Conservation (phyloP, 2,113 vertebrate genomes). For the Istiophorus platypterus region DNA sequence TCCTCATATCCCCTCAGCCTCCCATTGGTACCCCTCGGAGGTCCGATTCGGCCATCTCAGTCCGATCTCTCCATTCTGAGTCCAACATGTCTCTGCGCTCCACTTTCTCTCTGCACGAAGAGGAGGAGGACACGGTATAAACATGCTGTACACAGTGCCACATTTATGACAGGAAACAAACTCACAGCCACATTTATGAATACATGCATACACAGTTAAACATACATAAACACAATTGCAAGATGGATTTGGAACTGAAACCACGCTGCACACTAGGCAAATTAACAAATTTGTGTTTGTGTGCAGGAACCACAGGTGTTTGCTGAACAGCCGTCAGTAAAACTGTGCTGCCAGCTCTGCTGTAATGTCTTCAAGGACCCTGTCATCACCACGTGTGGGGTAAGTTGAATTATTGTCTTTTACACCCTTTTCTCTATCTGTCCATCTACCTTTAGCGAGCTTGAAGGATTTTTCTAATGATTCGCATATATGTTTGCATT, state of each 20-base stretch:
- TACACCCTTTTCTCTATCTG: not conserved
- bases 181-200: not conserved
- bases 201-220: not conserved
- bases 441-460: not conserved
- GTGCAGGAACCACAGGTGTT: slow-evolving; percentile 95
- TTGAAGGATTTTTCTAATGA: not conserved
- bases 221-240: not conserved
- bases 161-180: not conserved
- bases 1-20: slow-evolving; percentile 81
- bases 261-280: not conserved
- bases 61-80: slow-evolving; percentile 96
- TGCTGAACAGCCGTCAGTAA: slow-evolving; percentile 96
- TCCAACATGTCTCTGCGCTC: slow-evolving; percentile 99
- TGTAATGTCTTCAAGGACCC: slow-evolving; percentile 98
- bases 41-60: slow-evolving; percentile 96
- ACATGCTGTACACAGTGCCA: not conserved
- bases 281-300: slow-evolving; percentile 18
- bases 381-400: slow-evolving; percentile 98
- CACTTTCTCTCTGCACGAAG: slow-evolving; percentile 97
- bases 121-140: slow-evolving; percentile 95
- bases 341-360: slow-evolving; percentile 98
- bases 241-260: not conserved
- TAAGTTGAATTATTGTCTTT: slow-evolving; percentile 75
- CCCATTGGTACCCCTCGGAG: slow-evolving; percentile 93
- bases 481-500: not conserved